phyloP scores from a whole-genome alignment of 2,888 invertebrate genomes.

The Penaeus monodon region DNA sequence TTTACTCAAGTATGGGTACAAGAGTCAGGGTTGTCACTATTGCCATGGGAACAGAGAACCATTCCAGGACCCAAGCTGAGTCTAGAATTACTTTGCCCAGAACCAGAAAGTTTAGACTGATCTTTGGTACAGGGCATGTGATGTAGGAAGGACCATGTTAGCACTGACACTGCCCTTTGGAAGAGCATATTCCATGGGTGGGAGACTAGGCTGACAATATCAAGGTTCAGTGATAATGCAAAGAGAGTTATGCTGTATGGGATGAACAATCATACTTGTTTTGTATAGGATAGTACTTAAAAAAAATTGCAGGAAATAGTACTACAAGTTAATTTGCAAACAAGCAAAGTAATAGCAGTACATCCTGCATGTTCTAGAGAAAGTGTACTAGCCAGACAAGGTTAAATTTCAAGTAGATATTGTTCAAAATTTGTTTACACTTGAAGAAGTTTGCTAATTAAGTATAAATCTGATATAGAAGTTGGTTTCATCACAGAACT shows the following conservation, averaged over 20 bases:
- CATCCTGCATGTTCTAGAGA: not conserved
- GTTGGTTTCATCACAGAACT: constrained; percentile 16
- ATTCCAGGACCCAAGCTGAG: no score
- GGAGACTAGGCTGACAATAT: no score
- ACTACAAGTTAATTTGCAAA: constrained; percentile 72
- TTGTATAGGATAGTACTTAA: not conserved
- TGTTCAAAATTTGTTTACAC: constrained; percentile 2
- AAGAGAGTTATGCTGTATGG: not conserved
- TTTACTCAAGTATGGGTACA: no score
- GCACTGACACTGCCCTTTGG: no score
- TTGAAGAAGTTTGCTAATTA: not conserved
- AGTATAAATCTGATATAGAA: constrained; percentile 1
- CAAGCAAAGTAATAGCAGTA: constrained; percentile 72
- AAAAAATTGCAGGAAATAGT: not conserved
- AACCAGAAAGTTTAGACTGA: no score
- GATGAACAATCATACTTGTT: constrained; percentile 22
- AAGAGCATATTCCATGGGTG: no score
- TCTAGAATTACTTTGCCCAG: no score
- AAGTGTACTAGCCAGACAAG: not conserved
- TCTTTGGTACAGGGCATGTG: no score
- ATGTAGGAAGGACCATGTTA: no score
- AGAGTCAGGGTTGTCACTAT: no score
- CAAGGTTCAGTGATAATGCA: not conserved
- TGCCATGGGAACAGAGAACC: no score
- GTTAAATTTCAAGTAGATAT: constrained; percentile 20